Evolutionary conservation across 2,113 vertebrate species (phyloP), one percentile per base, ranked within the genome.

Genomic region (Lepus americanus): DNA sequence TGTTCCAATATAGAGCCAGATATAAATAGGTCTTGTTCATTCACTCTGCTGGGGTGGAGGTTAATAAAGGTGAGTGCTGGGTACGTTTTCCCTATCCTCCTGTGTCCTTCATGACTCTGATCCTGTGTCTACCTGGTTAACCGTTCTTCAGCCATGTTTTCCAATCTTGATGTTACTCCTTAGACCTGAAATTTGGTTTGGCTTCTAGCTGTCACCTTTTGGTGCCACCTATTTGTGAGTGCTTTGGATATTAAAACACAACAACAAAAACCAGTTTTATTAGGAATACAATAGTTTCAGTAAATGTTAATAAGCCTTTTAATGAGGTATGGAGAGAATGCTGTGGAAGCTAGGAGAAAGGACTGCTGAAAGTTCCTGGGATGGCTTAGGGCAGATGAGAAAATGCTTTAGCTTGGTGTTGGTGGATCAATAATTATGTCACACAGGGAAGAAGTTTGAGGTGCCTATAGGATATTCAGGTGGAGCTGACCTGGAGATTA

Each of bases 211-310:
- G 4, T 78, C 51, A 74, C 9, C 5, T 29, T 89, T 23, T 82
- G 29, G 23, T 67, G 12, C 33, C 51, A 77, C 64, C 29, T 6
- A 79, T 13, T 86, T 87, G 31, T 83, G 89, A 16, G 29, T 64
- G 36, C 44, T 92, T 94, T 87, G 44, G 2, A 39, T 76, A 70
- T 9, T 67, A 64, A 96, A 92, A 74, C 33, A 87, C 25, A 63
- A 72, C 59, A 39, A 29, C 36, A 64, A 49, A n/a, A 49, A 39
- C 16, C 14, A 66, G 44, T 49, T n/a, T 91, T 59, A 23, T 0
- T 10, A 61, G 23, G 70, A 66, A 53, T n/a, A n/a, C 63, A 5
- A n/a, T 29, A 29, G 29, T 44, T 20, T 27, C 1, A 79, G 12
- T 73, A 82, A 29, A 16, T 27, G 23, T 27, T 27, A 17, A 44